Conservation (phyloP, 2,888 invertebrate genomes). For the Sarcophaga variegata region DNA sequence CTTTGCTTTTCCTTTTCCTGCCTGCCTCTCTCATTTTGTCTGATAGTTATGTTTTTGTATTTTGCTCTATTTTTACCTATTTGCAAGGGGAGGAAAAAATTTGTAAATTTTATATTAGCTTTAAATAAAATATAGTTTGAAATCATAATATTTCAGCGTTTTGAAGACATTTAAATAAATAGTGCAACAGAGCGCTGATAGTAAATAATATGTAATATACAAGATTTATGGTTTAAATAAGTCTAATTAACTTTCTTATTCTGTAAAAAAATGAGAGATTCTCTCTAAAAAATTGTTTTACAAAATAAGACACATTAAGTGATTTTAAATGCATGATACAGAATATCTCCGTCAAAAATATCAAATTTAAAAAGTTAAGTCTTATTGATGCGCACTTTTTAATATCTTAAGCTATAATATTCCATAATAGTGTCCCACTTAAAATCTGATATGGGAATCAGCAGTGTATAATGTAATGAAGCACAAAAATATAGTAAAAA, state of each 20-base stretch:
- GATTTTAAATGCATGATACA: background rate
- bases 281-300: background rate
- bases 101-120: slow-evolving; percentile 66
- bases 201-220: slow-evolving; percentile 19
- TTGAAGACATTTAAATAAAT: slow-evolving; percentile 27
- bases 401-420: background rate
- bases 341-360: background rate
- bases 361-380: background rate
- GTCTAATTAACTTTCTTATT: slow-evolving; percentile 22
- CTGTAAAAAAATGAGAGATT: slow-evolving; percentile 8
- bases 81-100: slow-evolving; percentile 79
- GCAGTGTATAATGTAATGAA: background rate
- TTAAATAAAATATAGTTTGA: slow-evolving; percentile 27
- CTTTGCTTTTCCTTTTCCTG: slow-evolving; percentile 71
- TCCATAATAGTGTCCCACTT: background rate
- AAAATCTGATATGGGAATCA: background rate
- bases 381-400: background rate
- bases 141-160: slow-evolving; percentile 51
- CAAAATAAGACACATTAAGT: background rate
- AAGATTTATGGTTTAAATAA: slow-evolving; percentile 5
- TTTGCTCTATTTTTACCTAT: slow-evolving; percentile 75
- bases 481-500: background rate
- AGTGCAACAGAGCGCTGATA: slow-evolving; percentile 56
- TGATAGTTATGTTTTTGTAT: slow-evolving; percentile 76
- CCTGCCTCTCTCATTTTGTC: slow-evolving; percentile 75